phyloP scores from a whole-genome alignment of 2,888 invertebrate species.

The Hypena proboscidalis region DNA sequence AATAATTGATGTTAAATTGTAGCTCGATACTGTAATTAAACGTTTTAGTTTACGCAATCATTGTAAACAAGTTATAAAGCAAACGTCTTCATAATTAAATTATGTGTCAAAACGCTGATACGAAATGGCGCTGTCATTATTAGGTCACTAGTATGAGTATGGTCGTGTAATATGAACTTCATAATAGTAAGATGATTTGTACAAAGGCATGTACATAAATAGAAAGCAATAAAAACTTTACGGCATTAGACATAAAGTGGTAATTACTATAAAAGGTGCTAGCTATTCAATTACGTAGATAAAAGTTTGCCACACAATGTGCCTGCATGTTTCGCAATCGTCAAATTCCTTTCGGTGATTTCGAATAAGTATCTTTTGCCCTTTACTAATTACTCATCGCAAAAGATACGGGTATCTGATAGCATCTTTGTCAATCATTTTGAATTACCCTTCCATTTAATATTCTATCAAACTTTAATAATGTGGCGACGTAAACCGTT shows the following conservation, averaged over 20 bases:
- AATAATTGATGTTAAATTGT: conserved; percentile 33
- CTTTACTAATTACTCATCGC: conserved; percentile 20
- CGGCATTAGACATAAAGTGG: conserved; percentile 3
- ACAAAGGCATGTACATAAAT: conserved; percentile 16
- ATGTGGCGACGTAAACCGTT: too few species aligned
- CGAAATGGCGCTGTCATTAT: conserved; percentile 58
- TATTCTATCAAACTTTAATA: too few species aligned
- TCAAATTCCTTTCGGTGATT: conserved; percentile 47
- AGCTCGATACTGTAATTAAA: conserved; percentile 27
- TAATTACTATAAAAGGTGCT: conserved; percentile 3
- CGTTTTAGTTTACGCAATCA: conserved; percentile 46
- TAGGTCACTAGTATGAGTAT: conserved; percentile 64
- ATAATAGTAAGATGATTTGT: conserved; percentile 41
- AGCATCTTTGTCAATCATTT: background rate
- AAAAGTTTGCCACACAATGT: conserved; percentile 50
- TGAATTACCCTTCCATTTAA: background rate
- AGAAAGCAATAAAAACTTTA: conserved; percentile 15
- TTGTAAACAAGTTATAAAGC: conserved; percentile 57
- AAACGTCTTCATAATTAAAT: conserved; percentile 57
- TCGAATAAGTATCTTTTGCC: conserved; percentile 36
- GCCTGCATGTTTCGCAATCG: conserved; percentile 51
- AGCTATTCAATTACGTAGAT: conserved; percentile 24
- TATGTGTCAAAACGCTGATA: conserved; percentile 67
- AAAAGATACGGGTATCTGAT: conserved; percentile 29
- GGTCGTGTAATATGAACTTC: conserved; percentile 62